Conservation (phyloP, 2,797 vertebrate genomes). For the Galagoides demidoff region DNA sequence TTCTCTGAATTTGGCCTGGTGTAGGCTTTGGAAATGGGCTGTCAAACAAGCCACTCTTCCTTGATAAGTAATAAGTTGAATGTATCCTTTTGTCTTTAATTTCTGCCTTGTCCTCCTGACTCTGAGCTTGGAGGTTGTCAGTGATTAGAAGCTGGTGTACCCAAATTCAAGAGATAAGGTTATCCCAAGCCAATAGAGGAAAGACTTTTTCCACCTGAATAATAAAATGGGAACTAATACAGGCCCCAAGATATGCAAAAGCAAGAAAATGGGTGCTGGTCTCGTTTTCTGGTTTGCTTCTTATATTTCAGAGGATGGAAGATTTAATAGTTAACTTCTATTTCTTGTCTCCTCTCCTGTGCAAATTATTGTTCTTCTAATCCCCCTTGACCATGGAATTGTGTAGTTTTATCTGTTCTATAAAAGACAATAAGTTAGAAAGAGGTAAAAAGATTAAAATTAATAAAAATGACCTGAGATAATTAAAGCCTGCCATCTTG, state of each 20-base stretch:
- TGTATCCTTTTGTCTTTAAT: not conserved
- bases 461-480: constrained; percentile 26
- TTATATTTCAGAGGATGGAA: not conserved
- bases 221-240: not conserved
- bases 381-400: constrained; percentile 33
- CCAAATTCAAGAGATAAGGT: not conserved
- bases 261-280: not conserved
- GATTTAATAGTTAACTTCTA: constrained; percentile 9
- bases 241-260: not conserved
- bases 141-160: not conserved
- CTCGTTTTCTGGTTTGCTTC: constrained; percentile 41
- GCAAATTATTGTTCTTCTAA: constrained; percentile 28
- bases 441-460: constrained; percentile 48
- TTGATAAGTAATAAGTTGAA: not conserved
- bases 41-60: not conserved
- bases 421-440: constrained; percentile 43
- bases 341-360: constrained; percentile 26
- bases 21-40: constrained; percentile 4
- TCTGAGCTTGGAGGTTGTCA: constrained; percentile 46
- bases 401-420: constrained; percentile 32
- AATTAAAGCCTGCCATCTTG: constrained; percentile 28
- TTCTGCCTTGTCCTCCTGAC: not conserved
- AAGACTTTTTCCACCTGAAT: not conserved
- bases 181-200: not conserved
- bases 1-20: not conserved